These are phyloP conservation scores for Paguma larvata DNA, from an alignment of 2,797 vertebrate species.

Conservation along the genomic window DNA sequence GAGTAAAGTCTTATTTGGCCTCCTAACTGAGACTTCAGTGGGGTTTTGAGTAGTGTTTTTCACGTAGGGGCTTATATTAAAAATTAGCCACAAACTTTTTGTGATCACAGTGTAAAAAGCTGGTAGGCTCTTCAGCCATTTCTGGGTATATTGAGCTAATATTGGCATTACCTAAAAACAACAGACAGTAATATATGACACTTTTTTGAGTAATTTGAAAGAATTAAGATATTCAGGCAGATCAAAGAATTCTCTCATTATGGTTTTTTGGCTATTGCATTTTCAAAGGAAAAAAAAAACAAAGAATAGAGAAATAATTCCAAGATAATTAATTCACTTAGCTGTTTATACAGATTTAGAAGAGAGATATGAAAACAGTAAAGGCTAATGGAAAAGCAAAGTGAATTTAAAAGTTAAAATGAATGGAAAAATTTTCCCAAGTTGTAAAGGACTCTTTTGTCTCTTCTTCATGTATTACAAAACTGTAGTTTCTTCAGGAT, in stretches of 20 bases:
- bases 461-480: background rate
- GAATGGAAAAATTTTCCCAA: background rate
- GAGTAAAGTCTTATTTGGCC: background rate
- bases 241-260: background rate
- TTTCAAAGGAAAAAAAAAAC: slow-evolving; percentile 41
- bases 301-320: slow-evolving; percentile 55
- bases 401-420: slow-evolving; percentile 53
- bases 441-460: background rate
- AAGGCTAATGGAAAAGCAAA: slow-evolving; percentile 42
- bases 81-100: background rate
- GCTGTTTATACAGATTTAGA: background rate
- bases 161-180: background rate
- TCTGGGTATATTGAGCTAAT: background rate
- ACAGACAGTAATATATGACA: background rate
- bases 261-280: background rate
- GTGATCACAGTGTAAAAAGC: background rate
- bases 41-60: background rate
- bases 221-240: background rate
- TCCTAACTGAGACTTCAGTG: background rate
- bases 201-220: background rate
- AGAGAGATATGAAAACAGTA: slow-evolving; percentile 28
- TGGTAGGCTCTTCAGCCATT: background rate
- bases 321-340: background rate
- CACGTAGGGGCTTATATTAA: background rate
- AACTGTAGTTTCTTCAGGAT: background rate